These are phyloP conservation scores for Pipra filicauda DNA, from an alignment of 2,113 vertebrate genomes.

Conservation along the genomic window DNA sequence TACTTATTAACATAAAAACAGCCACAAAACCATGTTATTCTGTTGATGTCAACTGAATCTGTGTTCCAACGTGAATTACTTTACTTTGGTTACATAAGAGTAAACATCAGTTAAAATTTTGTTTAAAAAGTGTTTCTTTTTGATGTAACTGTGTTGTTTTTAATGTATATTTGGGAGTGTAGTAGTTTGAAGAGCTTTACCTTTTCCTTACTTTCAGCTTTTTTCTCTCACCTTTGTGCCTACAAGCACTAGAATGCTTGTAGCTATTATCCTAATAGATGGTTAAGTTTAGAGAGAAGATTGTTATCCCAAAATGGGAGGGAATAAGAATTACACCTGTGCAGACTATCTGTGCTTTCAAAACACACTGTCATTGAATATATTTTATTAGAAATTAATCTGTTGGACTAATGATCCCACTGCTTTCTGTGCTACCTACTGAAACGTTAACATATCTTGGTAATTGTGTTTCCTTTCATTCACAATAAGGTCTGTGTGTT, in stretches of 20 bases:
- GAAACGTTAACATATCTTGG: not conserved
- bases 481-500: not conserved
- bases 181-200: not conserved
- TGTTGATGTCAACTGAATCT: not conserved
- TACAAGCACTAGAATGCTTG: not conserved
- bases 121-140: not conserved
- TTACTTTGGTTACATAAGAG: not conserved
- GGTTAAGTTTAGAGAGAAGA: not conserved
- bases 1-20: not conserved
- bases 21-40: not conserved
- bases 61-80: not conserved
- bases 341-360: not conserved
- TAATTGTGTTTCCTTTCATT: conserved; percentile 4
- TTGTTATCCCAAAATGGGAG: not conserved
- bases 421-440: not conserved
- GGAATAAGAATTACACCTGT: not conserved
- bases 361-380: not conserved
- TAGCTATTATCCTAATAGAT: not conserved
- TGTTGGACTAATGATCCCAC: not conserved
- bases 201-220: not conserved
- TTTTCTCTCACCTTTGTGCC: not conserved
- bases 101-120: not conserved
- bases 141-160: not conserved
- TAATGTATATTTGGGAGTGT: not conserved
- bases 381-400: not conserved